Evolutionary conservation across 2,113 vertebrate genomes (phyloP), one percentile per base, ranked within the genome.

Genomic region (Forbesichthys agassizii): DNA sequence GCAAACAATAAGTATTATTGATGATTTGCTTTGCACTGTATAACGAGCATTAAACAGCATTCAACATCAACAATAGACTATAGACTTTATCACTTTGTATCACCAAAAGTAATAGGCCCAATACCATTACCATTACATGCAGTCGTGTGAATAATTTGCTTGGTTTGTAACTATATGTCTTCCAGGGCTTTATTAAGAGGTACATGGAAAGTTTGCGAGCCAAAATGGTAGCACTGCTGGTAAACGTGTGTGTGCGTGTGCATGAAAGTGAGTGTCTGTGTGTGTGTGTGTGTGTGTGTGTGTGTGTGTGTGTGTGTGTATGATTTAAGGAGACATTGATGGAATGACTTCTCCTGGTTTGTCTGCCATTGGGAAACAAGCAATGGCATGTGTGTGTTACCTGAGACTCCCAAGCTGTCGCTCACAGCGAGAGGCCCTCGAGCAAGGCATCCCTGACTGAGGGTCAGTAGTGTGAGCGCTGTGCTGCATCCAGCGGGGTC

Each of bases 281-380:
- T 46, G 27, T 60, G 62, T 36, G 46, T 48, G 58, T 51, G 42
- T 46, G 33, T 33, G 58, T 36, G 68, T 16, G 16, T 16, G 16
- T 16, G 16, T 46, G 5, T 46, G 27, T 60, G 62, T 36, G 46
- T 48, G 58, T 51, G 42, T 46, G 33, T 33, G 58, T 36, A 52
- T 65, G 70, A 85, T 83, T 80, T 80, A 85, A 84, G 74, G 16
- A 81, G 78, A 74, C 80, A 69, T n/a, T 86, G 85, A 90, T 86
- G 78, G 86, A 89, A 79, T n/a, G 61, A 69, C 79, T 64, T 75
- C 82, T 74, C 57, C 78, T 70, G 65, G 69, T 68, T 58, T 72
- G 82, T 68, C 68, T 6, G 13, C 68, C 11, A 71, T 78, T 66
- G 79, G 57, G 68, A 85, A 82, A 75, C 71, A 76, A 63, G 70